Base-by-base conservation (phyloP, 2,113 vertebrate genomes). In the Coregonus clupeaformis region DNA sequence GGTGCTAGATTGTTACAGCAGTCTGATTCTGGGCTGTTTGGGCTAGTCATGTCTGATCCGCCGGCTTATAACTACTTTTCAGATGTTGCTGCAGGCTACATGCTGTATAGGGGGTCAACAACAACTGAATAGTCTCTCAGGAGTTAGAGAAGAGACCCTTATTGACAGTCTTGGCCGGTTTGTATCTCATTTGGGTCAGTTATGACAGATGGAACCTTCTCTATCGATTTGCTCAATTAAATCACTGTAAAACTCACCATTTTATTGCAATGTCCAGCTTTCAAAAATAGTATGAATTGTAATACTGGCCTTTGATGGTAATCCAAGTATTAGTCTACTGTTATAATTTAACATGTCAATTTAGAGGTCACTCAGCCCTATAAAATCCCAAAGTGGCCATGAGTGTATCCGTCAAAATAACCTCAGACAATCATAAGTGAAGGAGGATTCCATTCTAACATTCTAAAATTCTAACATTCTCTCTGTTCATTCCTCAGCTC, bases 401-500 rank as follows among this genome's bases (percentile, higher is more conserved):
- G 49, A 52, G 49, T 52, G 49, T 52, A 52, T 52, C 47, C 16
- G 47, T 14, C 20, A 18, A 59, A 18, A 59, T 59, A 22, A 59
- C 20, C 55, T 6, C 4, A 66, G 13, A 30, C 18, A 32, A 36
- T 67, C 2, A 3, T 67, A 12, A 30, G 25, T 29, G 63, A 29
- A 2, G 5, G 29, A 52, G 49, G 49, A 52, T 52, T 36, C 20
- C 18, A 67, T 30, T n/a, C 30, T 68, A 32, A 36, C 27, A 16
- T 30, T 66, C 12, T 66, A 18, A 49, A 5, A 2, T 7, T 77
- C 24, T 78, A 5, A 49, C 3, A 57, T 42, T 73, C 22, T 60
- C 68, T 80, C 47, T 67, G 3, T 62, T 68, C 73, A 42, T 25
- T 68, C 59, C 29, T 36, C 79, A 94, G 94, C 60, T 86, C 90